These are phyloP conservation scores for Drosophila kohkoa DNA, from an alignment of 1,140 invertebrate species.

Conservation along the genomic window DNA sequence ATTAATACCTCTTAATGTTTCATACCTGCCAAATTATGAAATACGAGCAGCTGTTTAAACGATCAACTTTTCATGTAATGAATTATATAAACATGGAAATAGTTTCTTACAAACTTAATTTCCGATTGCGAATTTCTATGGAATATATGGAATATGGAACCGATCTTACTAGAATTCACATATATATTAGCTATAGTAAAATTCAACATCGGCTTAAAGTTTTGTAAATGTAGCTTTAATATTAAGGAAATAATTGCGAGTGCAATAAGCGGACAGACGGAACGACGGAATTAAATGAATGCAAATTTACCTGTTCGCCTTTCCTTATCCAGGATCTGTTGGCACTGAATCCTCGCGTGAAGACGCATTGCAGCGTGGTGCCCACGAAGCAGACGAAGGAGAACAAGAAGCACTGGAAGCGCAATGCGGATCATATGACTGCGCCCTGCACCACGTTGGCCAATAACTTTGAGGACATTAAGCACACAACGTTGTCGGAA, in stretches of 20 bases:
- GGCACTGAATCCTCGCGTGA: constrained; percentile 93
- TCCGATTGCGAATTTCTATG: too few species aligned
- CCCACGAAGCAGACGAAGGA: constrained; percentile 94
- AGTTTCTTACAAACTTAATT: too few species aligned
- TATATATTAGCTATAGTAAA: too few species aligned
- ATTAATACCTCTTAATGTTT: too few species aligned
- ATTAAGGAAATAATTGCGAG: neutral
- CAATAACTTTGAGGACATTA: constrained; percentile 98
- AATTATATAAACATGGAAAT: too few species aligned
- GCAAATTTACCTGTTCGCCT: neutral
- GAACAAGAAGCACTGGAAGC: constrained; percentile 97
- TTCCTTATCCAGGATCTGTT: constrained; percentile 90
- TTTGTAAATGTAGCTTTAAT: neutral
- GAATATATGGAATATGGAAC: too few species aligned
- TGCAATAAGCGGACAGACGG: neutral
- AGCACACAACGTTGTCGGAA: constrained; percentile 98
- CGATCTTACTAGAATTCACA: too few species aligned
- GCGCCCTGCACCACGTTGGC: constrained; percentile 90
- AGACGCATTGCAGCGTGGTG: constrained; percentile 90
- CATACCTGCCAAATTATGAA: too few species aligned
- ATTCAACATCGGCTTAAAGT: neutral
- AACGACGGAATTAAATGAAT: too few species aligned
- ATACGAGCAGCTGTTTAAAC: neutral
- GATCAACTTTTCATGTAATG: too few species aligned
- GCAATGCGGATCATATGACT: constrained; percentile 91